phyloP scores from a whole-genome alignment of 2,113 vertebrate genomes.

The Misgurnus mizolepis region DNA sequence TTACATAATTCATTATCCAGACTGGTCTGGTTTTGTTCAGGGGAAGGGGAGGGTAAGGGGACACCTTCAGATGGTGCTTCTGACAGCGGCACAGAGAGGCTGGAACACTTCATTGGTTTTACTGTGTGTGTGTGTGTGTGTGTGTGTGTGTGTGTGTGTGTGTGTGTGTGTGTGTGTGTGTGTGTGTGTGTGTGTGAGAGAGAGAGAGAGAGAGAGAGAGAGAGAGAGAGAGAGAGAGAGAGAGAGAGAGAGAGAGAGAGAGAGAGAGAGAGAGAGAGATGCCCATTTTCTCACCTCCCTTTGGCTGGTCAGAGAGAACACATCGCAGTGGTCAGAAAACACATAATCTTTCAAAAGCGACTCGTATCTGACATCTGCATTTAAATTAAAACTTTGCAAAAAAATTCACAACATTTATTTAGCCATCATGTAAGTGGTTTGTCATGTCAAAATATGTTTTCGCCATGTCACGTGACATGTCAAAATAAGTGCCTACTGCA shows the following conservation, averaged over 20 bases:
- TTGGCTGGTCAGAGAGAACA: background rate
- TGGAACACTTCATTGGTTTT: slow-evolving; percentile 40
- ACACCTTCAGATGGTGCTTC: slow-evolving; percentile 41
- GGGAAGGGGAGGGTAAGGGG: slow-evolving; percentile 19
- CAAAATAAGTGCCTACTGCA: too few species aligned
- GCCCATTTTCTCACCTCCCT: background rate
- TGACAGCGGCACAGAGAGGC: slow-evolving; percentile 18
- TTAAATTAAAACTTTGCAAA: too few species aligned
- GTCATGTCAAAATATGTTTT: too few species aligned
- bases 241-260: background rate
- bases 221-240: background rate
- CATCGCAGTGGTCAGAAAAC: slow-evolving; percentile 15
- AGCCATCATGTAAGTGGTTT: too few species aligned
- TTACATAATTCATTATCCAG: slow-evolving; percentile 69
- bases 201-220: too few species aligned
- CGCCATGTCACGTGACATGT: too few species aligned
- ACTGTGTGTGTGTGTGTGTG: background rate
- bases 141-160: too few species aligned
- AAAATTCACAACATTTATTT: too few species aligned
- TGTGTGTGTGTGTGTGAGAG: too few species aligned
- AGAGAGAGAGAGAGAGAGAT: background rate
- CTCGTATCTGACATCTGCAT: too few species aligned
- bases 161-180: too few species aligned
- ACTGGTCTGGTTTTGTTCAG: slow-evolving; percentile 60
- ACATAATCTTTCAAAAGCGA: background rate